Percentiles rank a stretch among this genome's conserved stretches.
Evolutionary conservation across 2,113 vertebrate genomes (phyloP).

Genomic region (Cyphomyrus discorhynchus): DNA sequence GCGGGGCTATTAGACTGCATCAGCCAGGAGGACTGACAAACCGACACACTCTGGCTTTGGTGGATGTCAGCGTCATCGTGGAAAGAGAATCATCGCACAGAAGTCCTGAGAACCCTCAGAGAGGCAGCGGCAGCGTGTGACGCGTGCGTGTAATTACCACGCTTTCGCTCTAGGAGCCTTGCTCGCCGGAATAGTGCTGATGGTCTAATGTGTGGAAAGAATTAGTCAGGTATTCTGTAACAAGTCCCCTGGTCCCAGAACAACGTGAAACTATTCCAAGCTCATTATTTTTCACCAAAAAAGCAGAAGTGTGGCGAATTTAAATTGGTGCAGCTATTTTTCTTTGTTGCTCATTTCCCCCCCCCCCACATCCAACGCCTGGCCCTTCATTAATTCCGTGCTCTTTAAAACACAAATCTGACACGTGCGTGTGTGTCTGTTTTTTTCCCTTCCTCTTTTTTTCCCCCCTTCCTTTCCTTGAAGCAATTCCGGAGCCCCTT

Average conservation of each 20-base stretch:
- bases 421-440: background rate
- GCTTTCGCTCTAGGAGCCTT: slow-evolving; percentile 40
- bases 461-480: background rate
- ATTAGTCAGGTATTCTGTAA: slow-evolving; percentile 21
- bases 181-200: slow-evolving; percentile 15
- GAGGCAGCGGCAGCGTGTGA: background rate
- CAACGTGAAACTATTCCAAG: slow-evolving; percentile 7
- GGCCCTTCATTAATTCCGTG: background rate
- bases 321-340: slow-evolving; percentile 22
- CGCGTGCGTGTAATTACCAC: slow-evolving; percentile 32
- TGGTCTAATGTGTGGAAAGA: slow-evolving; percentile 22
- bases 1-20: background rate
- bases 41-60: background rate
- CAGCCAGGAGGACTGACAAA: background rate
- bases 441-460: background rate
- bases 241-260: slow-evolving; percentile 7
- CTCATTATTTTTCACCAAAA: slow-evolving; percentile 27
- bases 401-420: background rate
- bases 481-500: background rate
- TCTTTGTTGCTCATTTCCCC: background rate
- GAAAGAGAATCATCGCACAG: background rate
- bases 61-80: background rate
- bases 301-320: slow-evolving; percentile 24
- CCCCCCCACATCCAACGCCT: slow-evolving; percentile 14
- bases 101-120: background rate